Base-by-base conservation (phyloP, 2,888 invertebrate species). In the Acanthosepion pharaonis region DNA sequence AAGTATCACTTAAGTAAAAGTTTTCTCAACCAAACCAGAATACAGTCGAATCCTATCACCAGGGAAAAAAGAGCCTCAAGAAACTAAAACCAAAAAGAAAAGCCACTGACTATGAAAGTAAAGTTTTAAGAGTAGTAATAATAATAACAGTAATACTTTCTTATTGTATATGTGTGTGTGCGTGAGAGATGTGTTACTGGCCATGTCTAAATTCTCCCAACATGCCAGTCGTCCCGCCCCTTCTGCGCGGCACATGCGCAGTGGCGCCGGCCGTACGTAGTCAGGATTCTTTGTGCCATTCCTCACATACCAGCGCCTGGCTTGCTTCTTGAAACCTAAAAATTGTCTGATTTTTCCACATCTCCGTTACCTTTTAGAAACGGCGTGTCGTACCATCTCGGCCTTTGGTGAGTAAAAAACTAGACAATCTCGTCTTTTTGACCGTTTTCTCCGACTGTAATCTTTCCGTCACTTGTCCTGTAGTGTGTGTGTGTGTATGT, bases 271-370 rank as follows among this genome's bases (percentile, higher is more conserved):
- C 93, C 93, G 96, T 98, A 98, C 98, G 98, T 99, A 98, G 98
- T 98, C 98, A 98, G 98, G 98, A 99, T 99, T 99, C 99, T 98
- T 99, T 99, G 98, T 98, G 98, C 98, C 99, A 99, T 99, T 99
- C 99, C 98, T 98, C 98, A 98, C 98, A 99, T 99, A 98, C 99
- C 98, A 98, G 98, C 98, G 98, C 98, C 98, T 97, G 98, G 97
- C 96, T 95, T 96, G 94, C 95, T 96, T 95, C 96, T 96, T 93
- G 48, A 93, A 93, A 53, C 93, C 53, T 93, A 49, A 93, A 93
- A 93, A 93, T 49, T 93, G n/a, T 93, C 93, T 49, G n/a, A 49
- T 93, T 93, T 93, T 93, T 93, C 49, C 49, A 92, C 93, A 93
- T 53, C 93, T 93, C 51, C 51, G 93, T 93, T 93, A 93, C 93